Evolutionary conservation across 1,140 invertebrate species (phyloP).

Genomic region (Papilio xuthus): DNA sequence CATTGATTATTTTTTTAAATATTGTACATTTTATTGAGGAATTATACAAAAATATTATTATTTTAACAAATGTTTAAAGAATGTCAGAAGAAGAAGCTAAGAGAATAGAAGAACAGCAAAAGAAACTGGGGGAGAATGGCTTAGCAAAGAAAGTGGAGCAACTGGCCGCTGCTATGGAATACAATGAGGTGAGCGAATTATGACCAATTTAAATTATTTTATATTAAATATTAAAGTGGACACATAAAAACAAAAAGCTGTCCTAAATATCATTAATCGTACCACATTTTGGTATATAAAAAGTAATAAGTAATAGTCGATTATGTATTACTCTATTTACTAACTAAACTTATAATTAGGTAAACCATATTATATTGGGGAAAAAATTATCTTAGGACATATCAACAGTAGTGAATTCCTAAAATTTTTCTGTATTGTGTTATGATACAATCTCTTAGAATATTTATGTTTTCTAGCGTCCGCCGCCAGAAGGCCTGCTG

Average conservation of each 20-base stretch:
- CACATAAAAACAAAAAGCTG: no score
- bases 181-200: conserved; percentile 86
- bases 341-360: no score
- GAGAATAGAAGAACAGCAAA: conserved; percentile 85
- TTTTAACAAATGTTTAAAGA: conserved; percentile 45
- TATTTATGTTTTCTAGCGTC: conserved; percentile 72
- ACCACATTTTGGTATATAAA: no score
- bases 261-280: no score
- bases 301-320: no score
- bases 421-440: no score
- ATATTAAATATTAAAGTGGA: neutral
- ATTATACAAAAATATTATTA: no score
- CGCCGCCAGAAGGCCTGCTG: conserved; percentile 85
- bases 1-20: neutral
- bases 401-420: no score
- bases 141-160: conserved; percentile 84
- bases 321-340: no score
- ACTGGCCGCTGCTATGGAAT: conserved; percentile 86
- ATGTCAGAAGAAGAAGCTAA: conserved; percentile 86
- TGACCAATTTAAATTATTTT: neutral
- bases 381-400: no score
- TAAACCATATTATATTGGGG: no score
- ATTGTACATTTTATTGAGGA: no score
- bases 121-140: conserved; percentile 85
- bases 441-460: neutral